Evolutionary conservation across 2,888 invertebrate genomes (phyloP), one percentile per base, ranked within the genome.

Genomic region (Arctia plantaginis): DNA sequence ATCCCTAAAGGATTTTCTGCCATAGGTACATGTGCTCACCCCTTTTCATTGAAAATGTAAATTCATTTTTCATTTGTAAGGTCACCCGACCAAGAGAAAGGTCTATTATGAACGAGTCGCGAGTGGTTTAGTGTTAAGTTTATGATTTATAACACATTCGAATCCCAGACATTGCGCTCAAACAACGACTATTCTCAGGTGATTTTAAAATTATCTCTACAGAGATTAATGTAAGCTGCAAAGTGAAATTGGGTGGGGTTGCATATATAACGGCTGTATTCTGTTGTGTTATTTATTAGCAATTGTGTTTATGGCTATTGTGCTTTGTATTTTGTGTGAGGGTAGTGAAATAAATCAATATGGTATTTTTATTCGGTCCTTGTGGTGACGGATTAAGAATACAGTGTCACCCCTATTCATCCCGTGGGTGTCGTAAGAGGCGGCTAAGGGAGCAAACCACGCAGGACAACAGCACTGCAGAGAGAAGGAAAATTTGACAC

Each of bases 171-270:
- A 64, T 65, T 51, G 69, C 66, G 41, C 33, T 70, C 74, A 78
- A 79, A 78, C 75, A 78, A 77, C 69, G 64, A 74, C 79, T 76
- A 82, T 81, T 78, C 84, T 83, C 87, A 85, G 86, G 87, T 87
- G 88, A 89, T 87, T 89, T 86, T 86, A 83, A 87, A 87, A 87
- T 88, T 81, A 86, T 88, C 85, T 81, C 77, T 66, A 71, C 71
- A 75, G 87, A 83, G 88, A 89, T 88, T 84, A 87, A 89, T 89
- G 88, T 78, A 78, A 79, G 80, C 80, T 82, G 66, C 76, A 78
- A 74, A 78, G 74, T 66, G 64, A 55, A 74, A 33, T 64, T 23
- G 30, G 74, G 79, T 75, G 59, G 66, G 82, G 83, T 74, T 3
- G 6, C 18, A 80, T 30, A 77, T 12, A 3, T 0, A 72, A 75